Base-by-base conservation (phyloP, 2,888 invertebrate genomes). In the Ferdinandea cuprea region DNA sequence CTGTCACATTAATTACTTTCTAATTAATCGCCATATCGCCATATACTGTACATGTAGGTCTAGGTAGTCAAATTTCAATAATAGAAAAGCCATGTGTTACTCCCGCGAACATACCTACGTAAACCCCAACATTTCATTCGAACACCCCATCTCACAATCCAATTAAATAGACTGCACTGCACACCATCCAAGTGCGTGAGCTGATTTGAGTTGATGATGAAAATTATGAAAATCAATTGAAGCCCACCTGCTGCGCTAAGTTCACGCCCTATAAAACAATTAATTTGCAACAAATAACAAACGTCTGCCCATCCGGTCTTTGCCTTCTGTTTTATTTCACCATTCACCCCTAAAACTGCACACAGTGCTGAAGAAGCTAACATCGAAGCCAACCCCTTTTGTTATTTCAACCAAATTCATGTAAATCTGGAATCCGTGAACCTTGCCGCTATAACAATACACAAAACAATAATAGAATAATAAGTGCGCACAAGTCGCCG, bases 231-330 rank as follows among this genome's bases (percentile, higher is more conserved):
- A 78, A 78, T 77, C 72, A 83, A 66, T 83, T 77, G 54, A 61
- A 50, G 44, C 72, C 78, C 72, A 83, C 83, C 78, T 83, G 78
- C 83, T 83, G 78, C 56, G 72, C 56, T 21, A 35, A 28, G 68
- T 78, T 83, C 68, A 83, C 78, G 78, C 83, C 83, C 68, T 83
- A 83, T 78, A 83, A 83, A 83, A 83, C 78, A 78, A 83, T 83
- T 83, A 72, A 78, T 83, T 83, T 78, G 83, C 66, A 44, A 83
- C 83, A 83, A 83, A 83, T 83, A 83, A 83, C 83, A 78, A 83
- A 68, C 61, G 83, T 56, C 72, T 61, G 72, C 21, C 69, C 40
- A 68, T 28, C 66, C 42, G 32, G 35, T 40, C 25, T 21, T 58
- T 61, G 48, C 37, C 13, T 48, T 25, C 13, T 54, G 61, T 56